Conservation (phyloP, 2,888 invertebrate genomes). For the Marasmarcha lunaedactyla region DNA sequence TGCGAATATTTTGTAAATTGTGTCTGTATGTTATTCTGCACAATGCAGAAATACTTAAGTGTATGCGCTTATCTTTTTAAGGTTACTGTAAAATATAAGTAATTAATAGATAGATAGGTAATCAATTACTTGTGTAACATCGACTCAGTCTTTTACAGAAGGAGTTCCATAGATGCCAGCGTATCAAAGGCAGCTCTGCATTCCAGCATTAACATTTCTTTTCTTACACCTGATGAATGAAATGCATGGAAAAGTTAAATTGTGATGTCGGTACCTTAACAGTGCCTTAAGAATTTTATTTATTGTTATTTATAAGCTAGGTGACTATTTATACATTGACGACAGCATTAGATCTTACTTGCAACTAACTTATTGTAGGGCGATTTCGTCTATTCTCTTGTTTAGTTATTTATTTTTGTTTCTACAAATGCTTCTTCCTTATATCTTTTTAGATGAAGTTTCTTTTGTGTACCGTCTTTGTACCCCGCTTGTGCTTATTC, state of each 20-base stretch:
- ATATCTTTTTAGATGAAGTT: too few species aligned
- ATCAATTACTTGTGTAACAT: constrained; percentile 4
- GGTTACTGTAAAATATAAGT: constrained; percentile 44
- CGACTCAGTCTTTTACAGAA: not conserved
- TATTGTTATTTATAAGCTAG: constrained; percentile 64
- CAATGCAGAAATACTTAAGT: constrained; percentile 68
- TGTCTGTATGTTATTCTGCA: constrained; percentile 71
- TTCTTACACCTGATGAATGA: constrained; percentile 15
- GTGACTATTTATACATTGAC: constrained; percentile 60
- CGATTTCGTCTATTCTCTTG: constrained; percentile 1
- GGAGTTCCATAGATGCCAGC: constrained; percentile 24
- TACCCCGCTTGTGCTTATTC: not conserved
- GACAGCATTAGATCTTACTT: constrained; percentile 44
- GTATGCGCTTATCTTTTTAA: constrained; percentile 67
- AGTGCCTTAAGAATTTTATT: constrained; percentile 68
- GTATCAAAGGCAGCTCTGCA: constrained; percentile 45
- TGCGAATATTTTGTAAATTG: constrained; percentile 65
- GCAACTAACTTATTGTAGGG: constrained; percentile 9
- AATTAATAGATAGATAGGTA: constrained; percentile 3
- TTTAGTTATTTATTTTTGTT: constrained; percentile 2
- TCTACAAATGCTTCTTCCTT: not conserved
- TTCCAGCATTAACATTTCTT: constrained; percentile 52
- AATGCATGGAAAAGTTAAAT: constrained; percentile 38
- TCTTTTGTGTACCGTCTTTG: too few species aligned
- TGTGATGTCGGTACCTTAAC: constrained; percentile 65